These are phyloP conservation scores for Dryocosmus kuriphilus DNA, from an alignment of 2,888 invertebrate species.

Conservation along the genomic window DNA sequence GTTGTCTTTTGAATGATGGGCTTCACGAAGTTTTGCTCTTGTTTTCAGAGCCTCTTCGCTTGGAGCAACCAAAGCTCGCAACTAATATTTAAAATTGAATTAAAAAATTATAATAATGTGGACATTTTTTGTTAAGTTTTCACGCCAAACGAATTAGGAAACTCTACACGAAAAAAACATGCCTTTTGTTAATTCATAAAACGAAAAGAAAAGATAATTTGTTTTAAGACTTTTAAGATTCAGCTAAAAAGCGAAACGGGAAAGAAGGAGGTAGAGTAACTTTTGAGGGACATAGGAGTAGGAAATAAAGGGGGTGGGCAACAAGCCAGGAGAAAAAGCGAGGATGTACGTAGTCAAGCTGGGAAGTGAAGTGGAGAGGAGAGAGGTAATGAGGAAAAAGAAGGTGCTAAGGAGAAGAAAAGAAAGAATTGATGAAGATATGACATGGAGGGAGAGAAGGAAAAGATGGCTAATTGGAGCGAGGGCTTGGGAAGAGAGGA, in stretches of 20 bases:
- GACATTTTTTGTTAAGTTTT: background rate
- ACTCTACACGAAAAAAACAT: background rate
- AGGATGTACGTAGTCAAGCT: too few species aligned
- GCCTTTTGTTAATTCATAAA: background rate
- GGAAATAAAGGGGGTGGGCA: too few species aligned
- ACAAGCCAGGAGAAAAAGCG: too few species aligned
- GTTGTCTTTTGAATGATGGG: conserved; percentile 47
- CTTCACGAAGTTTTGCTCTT: conserved; percentile 63
- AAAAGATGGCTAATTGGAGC: too few species aligned
- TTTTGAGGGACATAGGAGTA: too few species aligned
- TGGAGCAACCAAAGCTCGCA: conserved; percentile 64
- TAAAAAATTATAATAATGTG: conserved; percentile 47
- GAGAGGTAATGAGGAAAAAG: too few species aligned
- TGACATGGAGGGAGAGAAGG: too few species aligned
- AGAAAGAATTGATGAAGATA: too few species aligned
- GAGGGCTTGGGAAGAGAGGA: too few species aligned
- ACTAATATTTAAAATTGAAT: conserved; percentile 61
- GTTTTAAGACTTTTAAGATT: background rate
- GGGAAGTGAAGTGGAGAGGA: too few species aligned
- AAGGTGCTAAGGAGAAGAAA: too few species aligned
- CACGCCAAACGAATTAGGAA: conserved; percentile 9
- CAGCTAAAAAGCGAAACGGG: background rate
- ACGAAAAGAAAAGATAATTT: background rate
- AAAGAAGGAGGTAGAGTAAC: too few species aligned
- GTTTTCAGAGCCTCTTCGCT: conserved; percentile 58